phyloP scores from a whole-genome alignment of 2,888 invertebrate genomes.

The Philereme vetulata region DNA sequence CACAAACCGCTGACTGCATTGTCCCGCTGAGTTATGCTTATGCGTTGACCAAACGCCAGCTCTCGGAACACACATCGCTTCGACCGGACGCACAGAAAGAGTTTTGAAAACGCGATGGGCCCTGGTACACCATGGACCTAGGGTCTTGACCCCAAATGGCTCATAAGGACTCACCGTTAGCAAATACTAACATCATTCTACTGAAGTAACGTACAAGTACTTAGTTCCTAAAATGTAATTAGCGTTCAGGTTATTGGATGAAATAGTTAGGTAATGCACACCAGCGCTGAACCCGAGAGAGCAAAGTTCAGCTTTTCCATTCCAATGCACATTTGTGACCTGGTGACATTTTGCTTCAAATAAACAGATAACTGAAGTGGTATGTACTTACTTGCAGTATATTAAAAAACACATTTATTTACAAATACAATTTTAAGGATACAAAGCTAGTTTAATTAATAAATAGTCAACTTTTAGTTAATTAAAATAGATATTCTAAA shows the following conservation, averaged over 20 bases:
- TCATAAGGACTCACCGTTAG: not conserved
- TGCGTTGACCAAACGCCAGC: no score
- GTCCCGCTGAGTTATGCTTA: no score
- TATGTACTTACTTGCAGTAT: no score
- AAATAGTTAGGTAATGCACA: conserved; percentile 18
- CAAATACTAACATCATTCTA: not conserved
- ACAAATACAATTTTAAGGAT: not conserved
- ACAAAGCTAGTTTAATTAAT: no score
- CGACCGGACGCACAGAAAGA: no score
- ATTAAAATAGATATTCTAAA: no score
- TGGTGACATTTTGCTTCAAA: not conserved
- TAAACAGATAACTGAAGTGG: no score
- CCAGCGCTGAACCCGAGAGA: conserved; percentile 6
- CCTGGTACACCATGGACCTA: no score
- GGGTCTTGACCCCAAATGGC: no score
- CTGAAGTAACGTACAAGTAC: not conserved
- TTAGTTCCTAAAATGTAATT: conserved; percentile 2
- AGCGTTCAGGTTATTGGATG: conserved; percentile 9
- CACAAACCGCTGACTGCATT: no score
- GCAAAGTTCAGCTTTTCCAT: conserved; percentile 13
- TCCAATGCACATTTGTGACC: conserved; percentile 1
- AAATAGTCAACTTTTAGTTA: no score
- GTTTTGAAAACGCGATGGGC: no score
- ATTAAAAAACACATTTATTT: conserved; percentile 1
- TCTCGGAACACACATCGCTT: not conserved